Evolutionary conservation across 2,113 vertebrate species (phyloP), one percentile per base, ranked within the genome.

Genomic region (Laticauda laticaudata): DNA sequence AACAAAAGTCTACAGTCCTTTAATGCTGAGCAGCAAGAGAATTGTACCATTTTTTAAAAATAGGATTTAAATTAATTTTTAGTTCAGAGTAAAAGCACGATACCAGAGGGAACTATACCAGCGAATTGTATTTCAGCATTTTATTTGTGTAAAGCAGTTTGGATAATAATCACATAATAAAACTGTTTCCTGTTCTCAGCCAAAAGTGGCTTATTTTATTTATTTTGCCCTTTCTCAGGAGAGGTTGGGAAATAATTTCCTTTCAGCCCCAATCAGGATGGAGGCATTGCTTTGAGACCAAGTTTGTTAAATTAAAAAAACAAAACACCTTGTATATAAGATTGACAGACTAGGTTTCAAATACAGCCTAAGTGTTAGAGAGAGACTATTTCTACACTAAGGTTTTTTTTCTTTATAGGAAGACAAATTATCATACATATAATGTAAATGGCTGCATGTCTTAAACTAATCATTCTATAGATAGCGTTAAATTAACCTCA

Each of bases 381-480:
- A 39, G 34, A 81, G 75, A 34, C 18, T 81, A 81, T 39, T 81
- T 81, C 75, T 81, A 81, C 75, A 81, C 20, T 18, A 3, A 43
- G 34, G 21, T 21, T 81, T 43, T 59, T 69, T 81, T 81, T 43
- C 69, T 43, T 81, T 81, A 21, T 81, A 81, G n/a, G 20, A 81
- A 43, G 34, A 10, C 7, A 39, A 81, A 43, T 81, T 43, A 81
- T 43, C 75, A 81, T 81, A 81, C 34, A 21, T 81, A 21, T 43
- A 45, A 1, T 24, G 53, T 43, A 34, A 15, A 29, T 1, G 34
- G 26, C 15, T 0, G 0, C 10, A 21, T 29, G 26, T 4, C 1
- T 6, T 23, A 86, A 18, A 90, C 91, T 3, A 24, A 24, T 93
- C 18, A 43, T 24, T 86, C 86, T 90, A 4, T 24, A 94, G 91